Conservation (phyloP, 2,797 vertebrate genomes). For the Acridotheres tristis region DNA sequence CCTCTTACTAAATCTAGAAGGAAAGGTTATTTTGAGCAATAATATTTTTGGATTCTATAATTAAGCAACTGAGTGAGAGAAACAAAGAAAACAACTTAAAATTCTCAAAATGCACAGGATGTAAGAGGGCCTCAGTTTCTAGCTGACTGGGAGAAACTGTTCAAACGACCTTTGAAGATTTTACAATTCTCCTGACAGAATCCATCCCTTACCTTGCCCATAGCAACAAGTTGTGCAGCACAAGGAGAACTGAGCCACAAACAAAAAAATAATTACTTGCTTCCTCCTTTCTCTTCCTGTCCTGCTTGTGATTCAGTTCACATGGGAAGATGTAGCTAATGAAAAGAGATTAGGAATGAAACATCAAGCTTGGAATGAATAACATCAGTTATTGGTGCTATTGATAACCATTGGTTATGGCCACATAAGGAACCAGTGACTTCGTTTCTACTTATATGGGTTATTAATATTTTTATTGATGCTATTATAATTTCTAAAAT, state of each 20-base stretch:
- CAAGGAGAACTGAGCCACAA: neutral
- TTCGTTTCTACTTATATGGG: neutral
- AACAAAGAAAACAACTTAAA: neutral
- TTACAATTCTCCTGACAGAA: neutral
- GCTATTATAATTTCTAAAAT: neutral
- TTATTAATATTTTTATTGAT: neutral
- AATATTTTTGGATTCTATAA: neutral
- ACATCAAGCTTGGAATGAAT: neutral
- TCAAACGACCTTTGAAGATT: neutral
- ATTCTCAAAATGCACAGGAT: neutral
- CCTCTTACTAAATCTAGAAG: neutral
- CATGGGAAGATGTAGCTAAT: neutral
- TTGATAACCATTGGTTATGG: neutral
- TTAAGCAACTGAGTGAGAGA: neutral
- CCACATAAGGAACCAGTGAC: neutral
- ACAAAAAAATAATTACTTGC: neutral
- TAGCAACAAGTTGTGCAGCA: accelerated
- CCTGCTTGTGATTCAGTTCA: neutral
- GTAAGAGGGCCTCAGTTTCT: neutral
- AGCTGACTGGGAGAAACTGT: neutral
- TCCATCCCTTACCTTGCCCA: neutral
- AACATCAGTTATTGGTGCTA: neutral
- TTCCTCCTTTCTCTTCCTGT: neutral
- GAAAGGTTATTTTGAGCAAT: conserved; percentile 3
- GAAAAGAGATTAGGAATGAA: neutral